These are phyloP conservation scores for Miniopterus natalensis DNA, from an alignment of 2,113 vertebrate genomes.

Conservation along the genomic window DNA sequence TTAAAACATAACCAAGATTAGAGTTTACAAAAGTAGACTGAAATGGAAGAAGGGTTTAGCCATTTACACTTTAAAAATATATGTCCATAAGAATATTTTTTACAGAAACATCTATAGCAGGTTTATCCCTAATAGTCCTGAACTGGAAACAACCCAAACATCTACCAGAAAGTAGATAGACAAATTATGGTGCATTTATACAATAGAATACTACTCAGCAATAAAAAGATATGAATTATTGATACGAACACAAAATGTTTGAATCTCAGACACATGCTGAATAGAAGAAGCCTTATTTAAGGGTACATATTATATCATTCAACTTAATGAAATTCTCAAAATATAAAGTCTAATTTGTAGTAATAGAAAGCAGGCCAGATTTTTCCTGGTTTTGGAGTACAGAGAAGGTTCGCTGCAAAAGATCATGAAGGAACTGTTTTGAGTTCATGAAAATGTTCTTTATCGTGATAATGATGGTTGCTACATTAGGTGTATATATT, in stretches of 20 bases:
- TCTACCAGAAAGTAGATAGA: not conserved
- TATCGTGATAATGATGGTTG: not conserved
- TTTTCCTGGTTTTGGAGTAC: not conserved
- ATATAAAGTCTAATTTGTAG: not conserved
- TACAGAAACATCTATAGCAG: not conserved
- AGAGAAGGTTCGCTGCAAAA: not conserved
- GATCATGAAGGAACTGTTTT: not conserved
- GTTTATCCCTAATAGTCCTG: not conserved
- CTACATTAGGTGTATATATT: not conserved
- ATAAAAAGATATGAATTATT: not conserved
- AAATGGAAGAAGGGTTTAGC: not conserved
- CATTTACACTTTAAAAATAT: not conserved
- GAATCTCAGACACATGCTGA: not conserved
- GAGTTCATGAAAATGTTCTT: not conserved
- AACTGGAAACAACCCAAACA: not conserved
- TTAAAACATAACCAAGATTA: not conserved
- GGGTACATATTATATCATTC: not conserved
- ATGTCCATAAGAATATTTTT: not conserved
- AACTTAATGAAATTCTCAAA: not conserved
- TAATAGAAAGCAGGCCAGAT: not conserved
- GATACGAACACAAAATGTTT: not conserved
- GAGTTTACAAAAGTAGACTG: not conserved
- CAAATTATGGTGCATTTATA: constrained; percentile 8
- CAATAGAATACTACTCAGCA: not conserved
- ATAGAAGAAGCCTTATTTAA: not conserved